phyloP scores from a whole-genome alignment of 35 echinoderm and acorn worm genomes.

The Ophioderma brevispina region DNA sequence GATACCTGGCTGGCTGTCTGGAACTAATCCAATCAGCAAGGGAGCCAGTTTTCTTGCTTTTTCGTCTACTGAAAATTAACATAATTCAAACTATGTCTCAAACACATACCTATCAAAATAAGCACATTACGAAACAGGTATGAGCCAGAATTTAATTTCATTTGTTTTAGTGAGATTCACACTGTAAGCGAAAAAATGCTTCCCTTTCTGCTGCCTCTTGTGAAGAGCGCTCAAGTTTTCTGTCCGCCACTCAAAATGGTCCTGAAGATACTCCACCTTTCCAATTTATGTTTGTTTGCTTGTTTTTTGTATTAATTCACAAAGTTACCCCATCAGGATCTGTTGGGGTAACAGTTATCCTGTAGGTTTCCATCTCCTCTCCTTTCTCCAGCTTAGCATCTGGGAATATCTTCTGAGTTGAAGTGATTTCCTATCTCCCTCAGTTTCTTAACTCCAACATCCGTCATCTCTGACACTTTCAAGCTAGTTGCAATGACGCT shows the following conservation, averaged over 20 bases:
- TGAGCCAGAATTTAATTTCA: no score
- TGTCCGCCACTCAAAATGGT: constrained; percentile 94
- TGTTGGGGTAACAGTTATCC: constrained; percentile 68
- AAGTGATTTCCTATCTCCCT: constrained; percentile 77
- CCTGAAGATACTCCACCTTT: constrained; percentile 80
- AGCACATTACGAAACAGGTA: no score
- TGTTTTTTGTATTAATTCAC: constrained; percentile 41
- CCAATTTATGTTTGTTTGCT: constrained; percentile 61
- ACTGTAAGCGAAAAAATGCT: not conserved
- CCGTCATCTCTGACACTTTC: constrained; percentile 57
- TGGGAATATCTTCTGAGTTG: constrained; percentile 67
- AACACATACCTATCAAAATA: no score
- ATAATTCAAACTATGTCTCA: no score
- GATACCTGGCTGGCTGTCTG: no score
- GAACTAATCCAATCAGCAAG: no score
- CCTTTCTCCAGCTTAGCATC: constrained; percentile 34
- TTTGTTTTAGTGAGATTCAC: no score
- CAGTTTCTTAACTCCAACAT: constrained; percentile 55
- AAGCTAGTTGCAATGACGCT: not conserved
- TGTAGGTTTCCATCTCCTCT: constrained; percentile 59
- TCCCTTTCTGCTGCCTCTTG: constrained; percentile 89
- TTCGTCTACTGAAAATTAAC: no score
- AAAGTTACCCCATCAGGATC: constrained; percentile 96
- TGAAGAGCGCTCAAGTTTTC: constrained; percentile 82
- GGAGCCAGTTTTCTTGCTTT: no score